Evolutionary conservation across 2,888 invertebrate genomes (phyloP), one percentile per base, ranked within the genome.

Genomic region (Hyalella azteca): DNA sequence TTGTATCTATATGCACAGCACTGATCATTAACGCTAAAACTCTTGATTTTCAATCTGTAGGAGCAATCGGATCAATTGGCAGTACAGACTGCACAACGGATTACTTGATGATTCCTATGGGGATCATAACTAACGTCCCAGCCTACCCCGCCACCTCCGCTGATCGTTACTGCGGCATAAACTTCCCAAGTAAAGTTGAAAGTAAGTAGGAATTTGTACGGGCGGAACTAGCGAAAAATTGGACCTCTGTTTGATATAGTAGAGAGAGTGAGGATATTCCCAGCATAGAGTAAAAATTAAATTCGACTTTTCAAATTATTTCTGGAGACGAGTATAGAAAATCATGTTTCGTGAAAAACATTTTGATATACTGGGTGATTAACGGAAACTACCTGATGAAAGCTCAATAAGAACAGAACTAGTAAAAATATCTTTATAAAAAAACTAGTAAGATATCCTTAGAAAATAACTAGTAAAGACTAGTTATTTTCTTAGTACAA

Each of bases 81-180:
- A 5, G 7, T 4, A 13, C 4, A 3, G 89, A 88, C 0, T 94
- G 94, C 86, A 90, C 89, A 60, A 91, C 91, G 0, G 94, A 94
- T 88, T 94, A 92, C 86, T 91, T 94, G 13, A 90, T 94, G 2
- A 92, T 95, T 85, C 93, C 94, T 1, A 83, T 83, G 11, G 83
- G 81, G 9, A 3, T 22, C 11, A 26, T 40, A 19, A 76, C 41
- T 22, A 79, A 78, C 19, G n/a, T n/a, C n/a, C 80, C 81, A 49
- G 19, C 49, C 5, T 73, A 50, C 3, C 60, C 39, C 13, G 78
- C 79, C 2, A 45, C 45, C 45, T 45, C 15, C 15, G 78, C 75
- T 32, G 94, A 94, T 86, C 89, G 94, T 59, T 94, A 93, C 88
- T 94, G 94, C 86, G 94, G 94, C 0, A 89, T 93, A 81, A 93